Conservation (phyloP, 2,113 vertebrate species). For the Bufo bufo region DNA sequence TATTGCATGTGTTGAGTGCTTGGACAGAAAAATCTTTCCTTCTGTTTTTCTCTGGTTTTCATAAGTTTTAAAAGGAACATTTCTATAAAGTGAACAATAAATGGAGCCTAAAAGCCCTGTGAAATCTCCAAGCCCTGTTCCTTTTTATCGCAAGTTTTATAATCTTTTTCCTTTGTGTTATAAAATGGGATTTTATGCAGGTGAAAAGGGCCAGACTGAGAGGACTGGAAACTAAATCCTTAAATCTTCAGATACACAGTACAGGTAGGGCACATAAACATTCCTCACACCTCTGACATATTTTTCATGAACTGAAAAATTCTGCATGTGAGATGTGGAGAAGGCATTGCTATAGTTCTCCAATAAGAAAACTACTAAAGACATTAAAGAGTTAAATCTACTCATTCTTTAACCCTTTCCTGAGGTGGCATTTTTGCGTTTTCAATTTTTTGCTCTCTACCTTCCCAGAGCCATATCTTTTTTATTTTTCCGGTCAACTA, state of each 20-base stretch:
- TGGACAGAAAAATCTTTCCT: constrained; percentile 38
- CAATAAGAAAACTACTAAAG: no score
- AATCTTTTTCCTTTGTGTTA: constrained; percentile 56
- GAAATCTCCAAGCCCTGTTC: constrained; percentile 24
- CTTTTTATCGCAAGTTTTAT: constrained; percentile 52
- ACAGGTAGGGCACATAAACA: constrained; percentile 37
- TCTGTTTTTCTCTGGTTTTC: constrained; percentile 35
- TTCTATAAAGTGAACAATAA: constrained; percentile 45
- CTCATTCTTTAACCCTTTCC: not conserved
- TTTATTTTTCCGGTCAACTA: no score
- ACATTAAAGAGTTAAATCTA: not conserved
- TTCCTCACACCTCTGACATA: constrained; percentile 27
- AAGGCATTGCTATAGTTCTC: not conserved
- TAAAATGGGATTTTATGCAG: constrained; percentile 49
- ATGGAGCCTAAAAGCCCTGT: constrained; percentile 35
- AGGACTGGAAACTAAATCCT: constrained; percentile 55
- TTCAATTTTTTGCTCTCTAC: no score
- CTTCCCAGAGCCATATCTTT: no score
- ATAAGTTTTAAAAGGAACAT: constrained; percentile 47
- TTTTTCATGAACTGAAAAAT: not conserved
- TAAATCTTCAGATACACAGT: constrained; percentile 53
- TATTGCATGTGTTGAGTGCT: constrained; percentile 15
- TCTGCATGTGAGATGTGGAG: not conserved
- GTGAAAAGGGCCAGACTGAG: constrained; percentile 49
- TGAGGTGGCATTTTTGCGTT: no score